phyloP scores from a whole-genome alignment of 2,113 vertebrate genomes.

The Emydura subglobosa region DNA sequence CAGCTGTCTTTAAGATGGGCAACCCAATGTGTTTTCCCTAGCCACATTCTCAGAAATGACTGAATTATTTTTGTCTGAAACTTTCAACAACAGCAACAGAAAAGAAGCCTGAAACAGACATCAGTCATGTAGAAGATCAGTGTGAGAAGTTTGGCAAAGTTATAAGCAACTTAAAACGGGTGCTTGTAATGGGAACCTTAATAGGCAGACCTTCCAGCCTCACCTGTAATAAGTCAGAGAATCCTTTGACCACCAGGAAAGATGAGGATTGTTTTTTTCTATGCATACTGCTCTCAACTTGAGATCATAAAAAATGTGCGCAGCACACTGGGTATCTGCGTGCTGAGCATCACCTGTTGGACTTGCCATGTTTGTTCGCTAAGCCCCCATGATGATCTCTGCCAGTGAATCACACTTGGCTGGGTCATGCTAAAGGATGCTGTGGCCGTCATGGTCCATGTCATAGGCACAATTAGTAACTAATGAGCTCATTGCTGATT shows the following conservation, averaged over 20 bases:
- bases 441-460: background rate
- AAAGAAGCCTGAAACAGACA: no score
- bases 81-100: no score
- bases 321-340: background rate
- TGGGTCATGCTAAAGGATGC: background rate
- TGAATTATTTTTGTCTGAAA: no score
- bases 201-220: no score
- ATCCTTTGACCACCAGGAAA: background rate
- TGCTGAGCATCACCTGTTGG: background rate
- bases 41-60: no score
- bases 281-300: background rate
- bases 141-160: no score
- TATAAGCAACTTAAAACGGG: no score
- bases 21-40: no score
- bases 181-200: no score
- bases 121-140: no score
- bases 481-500: background rate
- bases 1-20: no score
- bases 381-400: background rate
- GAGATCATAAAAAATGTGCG: background rate
- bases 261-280: background rate
- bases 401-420: background rate
- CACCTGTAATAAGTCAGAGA: background rate
- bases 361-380: background rate
- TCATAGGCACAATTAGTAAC: background rate